phyloP scores from a whole-genome alignment of 2,113 vertebrate genomes.

The Ariopsis seemanni region DNA sequence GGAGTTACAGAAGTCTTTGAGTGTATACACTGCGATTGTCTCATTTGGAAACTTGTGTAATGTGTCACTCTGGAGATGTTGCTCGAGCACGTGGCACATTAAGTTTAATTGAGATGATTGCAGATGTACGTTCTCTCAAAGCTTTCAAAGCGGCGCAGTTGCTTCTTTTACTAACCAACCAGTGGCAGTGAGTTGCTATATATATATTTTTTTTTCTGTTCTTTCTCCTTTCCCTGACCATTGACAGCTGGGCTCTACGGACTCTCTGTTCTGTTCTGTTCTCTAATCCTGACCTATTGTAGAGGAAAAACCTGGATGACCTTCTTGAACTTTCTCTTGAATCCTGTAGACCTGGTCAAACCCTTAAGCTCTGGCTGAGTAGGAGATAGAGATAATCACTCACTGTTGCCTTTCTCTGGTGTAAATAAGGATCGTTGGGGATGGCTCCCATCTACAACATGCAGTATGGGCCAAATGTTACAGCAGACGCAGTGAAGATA shows the following conservation, averaged over 20 bases:
- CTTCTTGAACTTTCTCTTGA: constrained; percentile 71
- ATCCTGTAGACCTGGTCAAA: constrained; percentile 62
- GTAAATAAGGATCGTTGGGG: constrained; percentile 36
- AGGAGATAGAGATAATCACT: constrained; percentile 62
- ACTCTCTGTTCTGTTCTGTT: constrained; percentile 55
- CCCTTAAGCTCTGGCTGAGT: constrained; percentile 62
- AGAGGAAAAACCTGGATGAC: constrained; percentile 64
- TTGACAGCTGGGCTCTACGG: constrained; percentile 53
- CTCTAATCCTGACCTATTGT: constrained; percentile 59
- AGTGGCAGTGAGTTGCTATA: constrained; percentile 61
- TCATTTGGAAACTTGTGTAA: not conserved
- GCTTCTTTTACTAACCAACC: constrained; percentile 46
- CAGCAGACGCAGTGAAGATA: not conserved
- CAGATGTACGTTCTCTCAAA: not conserved
- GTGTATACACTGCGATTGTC: not conserved
- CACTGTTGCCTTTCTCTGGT: constrained; percentile 51
- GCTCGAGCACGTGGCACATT: not conserved
- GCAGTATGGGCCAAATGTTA: constrained; percentile 12
- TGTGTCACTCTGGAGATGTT: not conserved
- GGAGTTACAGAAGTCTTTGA: not conserved
- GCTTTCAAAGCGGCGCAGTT: constrained; percentile 59
- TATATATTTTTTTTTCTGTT: constrained; percentile 29
- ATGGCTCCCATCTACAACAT: constrained; percentile 62
- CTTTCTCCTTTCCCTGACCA: constrained; percentile 60
- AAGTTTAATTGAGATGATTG: not conserved